Evolutionary conservation across 2,797 vertebrate genomes (phyloP).

Genomic region (Thaleichthys pacificus): DNA sequence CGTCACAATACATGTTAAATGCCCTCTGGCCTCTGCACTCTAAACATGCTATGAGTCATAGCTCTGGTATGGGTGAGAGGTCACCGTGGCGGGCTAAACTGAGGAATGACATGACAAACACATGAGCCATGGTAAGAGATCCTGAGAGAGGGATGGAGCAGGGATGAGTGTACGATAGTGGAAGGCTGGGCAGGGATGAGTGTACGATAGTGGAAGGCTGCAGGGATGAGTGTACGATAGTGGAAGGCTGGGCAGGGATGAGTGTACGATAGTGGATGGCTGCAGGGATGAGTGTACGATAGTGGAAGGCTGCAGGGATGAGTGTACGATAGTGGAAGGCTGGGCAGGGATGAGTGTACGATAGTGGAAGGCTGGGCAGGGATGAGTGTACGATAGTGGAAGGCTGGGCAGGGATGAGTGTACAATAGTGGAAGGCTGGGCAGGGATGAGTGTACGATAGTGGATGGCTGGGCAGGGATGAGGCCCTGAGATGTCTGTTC

Average conservation of each 20-base stretch:
- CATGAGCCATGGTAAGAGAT: neutral
- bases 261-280: neutral
- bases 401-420: neutral
- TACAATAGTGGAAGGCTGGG: neutral
- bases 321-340: neutral
- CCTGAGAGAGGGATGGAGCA: neutral
- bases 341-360: neutral
- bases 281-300: neutral
- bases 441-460: neutral
- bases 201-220: no score
- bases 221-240: neutral
- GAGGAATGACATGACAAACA: slow-evolving; percentile 3
- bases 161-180: neutral
- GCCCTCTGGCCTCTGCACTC: neutral
- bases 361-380: neutral
- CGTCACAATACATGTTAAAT: neutral
- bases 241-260: neutral
- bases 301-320: neutral
- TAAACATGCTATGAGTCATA: slow-evolving; percentile 5
- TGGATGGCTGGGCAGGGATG: neutral
- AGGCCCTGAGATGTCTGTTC: neutral
- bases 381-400: neutral
- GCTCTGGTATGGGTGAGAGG: slow-evolving; percentile 5
- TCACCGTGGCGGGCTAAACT: neutral
- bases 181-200: neutral